Evolutionary conservation across 2,113 vertebrate genomes (phyloP).

Genomic region (Hirundichthys speculiger): DNA sequence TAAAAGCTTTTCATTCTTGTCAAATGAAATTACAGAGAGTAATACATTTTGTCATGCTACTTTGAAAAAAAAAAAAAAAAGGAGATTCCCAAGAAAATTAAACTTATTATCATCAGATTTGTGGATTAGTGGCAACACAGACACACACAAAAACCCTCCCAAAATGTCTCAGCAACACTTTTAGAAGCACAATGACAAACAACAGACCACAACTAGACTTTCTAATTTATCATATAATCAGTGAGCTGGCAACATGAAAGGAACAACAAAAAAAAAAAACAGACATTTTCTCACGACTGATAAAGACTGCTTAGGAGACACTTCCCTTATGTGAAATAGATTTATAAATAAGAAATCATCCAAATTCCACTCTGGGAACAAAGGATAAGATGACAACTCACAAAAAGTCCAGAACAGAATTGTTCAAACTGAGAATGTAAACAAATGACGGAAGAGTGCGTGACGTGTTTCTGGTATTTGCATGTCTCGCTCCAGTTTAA

Average conservation of each 20-base stretch:
- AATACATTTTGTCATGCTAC: neutral
- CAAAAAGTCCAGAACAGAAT: neutral
- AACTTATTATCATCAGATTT: conserved; percentile 57
- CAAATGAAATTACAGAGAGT: conserved; percentile 12
- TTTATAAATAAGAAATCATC: conserved; percentile 78
- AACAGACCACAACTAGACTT: conserved; percentile 40
- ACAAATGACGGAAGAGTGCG: too few relatives aligned
- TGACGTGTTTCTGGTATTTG: too few relatives aligned
- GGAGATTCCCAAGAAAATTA: conserved; percentile 10
- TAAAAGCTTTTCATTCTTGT: neutral
- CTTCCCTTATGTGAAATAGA: conserved; percentile 84
- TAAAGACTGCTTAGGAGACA: conserved; percentile 69
- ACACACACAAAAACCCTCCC: conserved; percentile 48
- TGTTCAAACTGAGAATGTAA: neutral
- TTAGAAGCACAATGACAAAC: conserved; percentile 59
- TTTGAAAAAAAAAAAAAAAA: conserved; percentile 1
- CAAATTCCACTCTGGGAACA: conserved; percentile 65
- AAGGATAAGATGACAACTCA: conserved; percentile 13
- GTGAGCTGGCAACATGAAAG: conserved; percentile 59
- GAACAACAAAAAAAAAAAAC: conserved; percentile 29
- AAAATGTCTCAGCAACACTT: conserved; percentile 41
- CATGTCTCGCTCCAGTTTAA: too few relatives aligned
- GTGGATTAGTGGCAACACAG: conserved; percentile 56
- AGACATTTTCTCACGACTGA: conserved; percentile 72
- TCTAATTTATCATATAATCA: conserved; percentile 57